A percentile compares a stretch with the other conserved stretches of the same genome.
These are phyloP conservation scores for Myotis findleyi DNA, from an alignment of 2,797 vertebrate genomes.

Conservation along the genomic window DNA sequence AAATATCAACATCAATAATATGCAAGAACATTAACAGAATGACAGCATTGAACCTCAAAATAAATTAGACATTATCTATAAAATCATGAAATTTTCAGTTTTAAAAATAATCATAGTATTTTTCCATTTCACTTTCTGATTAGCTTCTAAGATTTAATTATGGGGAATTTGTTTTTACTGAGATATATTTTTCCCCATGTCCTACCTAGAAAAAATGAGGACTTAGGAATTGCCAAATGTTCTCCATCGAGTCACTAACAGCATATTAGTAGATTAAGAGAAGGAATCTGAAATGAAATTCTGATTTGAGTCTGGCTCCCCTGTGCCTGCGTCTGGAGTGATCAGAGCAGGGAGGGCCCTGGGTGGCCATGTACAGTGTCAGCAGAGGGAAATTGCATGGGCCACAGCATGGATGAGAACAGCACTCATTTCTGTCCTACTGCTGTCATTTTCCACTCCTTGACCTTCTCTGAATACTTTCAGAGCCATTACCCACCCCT, in stretches of 20 bases:
- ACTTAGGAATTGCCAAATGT: not conserved
- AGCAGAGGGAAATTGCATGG: not conserved
- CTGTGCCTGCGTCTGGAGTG: not conserved
- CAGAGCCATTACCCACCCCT: not conserved
- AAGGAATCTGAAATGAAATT: not conserved
- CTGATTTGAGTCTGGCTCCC: not conserved
- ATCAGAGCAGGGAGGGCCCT: not conserved
- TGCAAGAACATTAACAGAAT: not conserved
- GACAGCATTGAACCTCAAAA: not conserved
- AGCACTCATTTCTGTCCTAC: not conserved
- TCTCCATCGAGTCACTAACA: not conserved
- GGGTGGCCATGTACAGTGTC: not conserved
- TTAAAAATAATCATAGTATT: not conserved
- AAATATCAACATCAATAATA: not conserved
- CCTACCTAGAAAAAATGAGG: not conserved
- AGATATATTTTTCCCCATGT: not conserved
- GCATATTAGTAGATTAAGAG: not conserved
- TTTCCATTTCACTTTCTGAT: not conserved
- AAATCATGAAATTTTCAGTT: slow-evolving; percentile 4
- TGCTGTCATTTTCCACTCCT: not conserved
- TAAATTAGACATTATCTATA: not conserved
- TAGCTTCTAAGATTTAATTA: slow-evolving; percentile 26
- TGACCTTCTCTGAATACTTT: not conserved
- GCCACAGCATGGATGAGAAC: not conserved
- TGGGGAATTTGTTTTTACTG: not conserved